phyloP scores from a whole-genome alignment of 2,888 invertebrate species.

The Torymus aiolomorphi region DNA sequence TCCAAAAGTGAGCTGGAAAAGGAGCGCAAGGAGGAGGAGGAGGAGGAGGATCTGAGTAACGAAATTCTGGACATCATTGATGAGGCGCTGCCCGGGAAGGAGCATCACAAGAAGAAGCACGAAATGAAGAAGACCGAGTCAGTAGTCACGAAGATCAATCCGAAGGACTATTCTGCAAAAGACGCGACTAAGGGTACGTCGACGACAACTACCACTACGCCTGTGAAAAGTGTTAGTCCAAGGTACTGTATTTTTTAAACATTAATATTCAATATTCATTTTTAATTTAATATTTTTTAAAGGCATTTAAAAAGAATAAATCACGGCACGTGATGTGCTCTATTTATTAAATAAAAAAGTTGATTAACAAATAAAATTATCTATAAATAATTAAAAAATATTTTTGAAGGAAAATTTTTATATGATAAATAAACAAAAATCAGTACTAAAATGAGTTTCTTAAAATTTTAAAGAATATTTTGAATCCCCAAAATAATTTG shows the following conservation, averaged over 20 bases:
- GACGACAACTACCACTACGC: not conserved
- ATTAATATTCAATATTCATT: too few species aligned
- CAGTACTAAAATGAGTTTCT: too few species aligned
- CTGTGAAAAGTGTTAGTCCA: not conserved
- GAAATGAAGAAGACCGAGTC: constrained; percentile 29
- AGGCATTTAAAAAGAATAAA: too few species aligned
- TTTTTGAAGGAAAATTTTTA: too few species aligned
- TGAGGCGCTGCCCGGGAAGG: constrained; percentile 65
- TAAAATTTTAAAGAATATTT: too few species aligned
- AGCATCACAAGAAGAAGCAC: constrained; percentile 50
- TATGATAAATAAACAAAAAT: too few species aligned
- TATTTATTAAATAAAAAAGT: too few species aligned
- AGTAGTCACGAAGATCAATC: not conserved
- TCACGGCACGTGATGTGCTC: too few species aligned
- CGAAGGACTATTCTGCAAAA: constrained; percentile 37
- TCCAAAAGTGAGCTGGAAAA: constrained; percentile 67
- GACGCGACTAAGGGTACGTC: not conserved
- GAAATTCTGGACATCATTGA: constrained; percentile 74
- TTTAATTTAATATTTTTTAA: too few species aligned
- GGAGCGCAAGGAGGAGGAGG: constrained; percentile 63
- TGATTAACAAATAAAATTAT: too few species aligned
- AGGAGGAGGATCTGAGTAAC: constrained; percentile 71
- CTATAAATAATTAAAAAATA: too few species aligned
- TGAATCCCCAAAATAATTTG: too few species aligned
- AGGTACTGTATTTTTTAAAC: constrained; percentile 7